Conservation (phyloP, 92 coral and sea anemone genomes). For the Paragorgia papillata region DNA sequence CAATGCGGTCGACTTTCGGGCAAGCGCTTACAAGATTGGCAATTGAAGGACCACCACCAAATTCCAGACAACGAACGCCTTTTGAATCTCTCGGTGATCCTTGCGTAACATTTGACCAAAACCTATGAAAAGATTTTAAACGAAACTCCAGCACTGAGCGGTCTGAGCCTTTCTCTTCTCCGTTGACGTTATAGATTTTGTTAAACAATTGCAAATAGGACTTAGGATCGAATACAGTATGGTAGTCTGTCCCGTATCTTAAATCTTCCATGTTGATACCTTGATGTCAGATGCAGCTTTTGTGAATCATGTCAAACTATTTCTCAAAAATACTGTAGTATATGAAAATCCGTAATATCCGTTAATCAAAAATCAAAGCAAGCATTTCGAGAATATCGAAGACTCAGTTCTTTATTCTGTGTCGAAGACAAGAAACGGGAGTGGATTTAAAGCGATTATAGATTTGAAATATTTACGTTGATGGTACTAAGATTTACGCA, state of each 20-base stretch:
- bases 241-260: conserved; percentile 22
- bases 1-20: conserved; percentile 46
- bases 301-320: no score
- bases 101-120: neutral
- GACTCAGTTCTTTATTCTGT: no score
- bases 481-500: no score
- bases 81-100: neutral
- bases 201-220: neutral
- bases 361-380: no score
- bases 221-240: conserved; percentile 9
- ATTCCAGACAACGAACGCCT: conserved; percentile 34
- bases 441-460: no score
- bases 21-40: conserved; percentile 46
- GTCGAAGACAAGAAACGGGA: no score
- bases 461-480: no score
- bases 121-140: neutral
- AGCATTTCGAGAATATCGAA: no score
- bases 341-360: no score
- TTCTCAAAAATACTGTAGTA: no score
- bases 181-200: neutral
- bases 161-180: neutral
- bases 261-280: neutral
- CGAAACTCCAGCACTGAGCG: no score
- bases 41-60: conserved; percentile 58
- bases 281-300: no score